Base-by-base conservation (phyloP, 92 coral and sea anemone genomes). In the Paramuricea clavata region DNA sequence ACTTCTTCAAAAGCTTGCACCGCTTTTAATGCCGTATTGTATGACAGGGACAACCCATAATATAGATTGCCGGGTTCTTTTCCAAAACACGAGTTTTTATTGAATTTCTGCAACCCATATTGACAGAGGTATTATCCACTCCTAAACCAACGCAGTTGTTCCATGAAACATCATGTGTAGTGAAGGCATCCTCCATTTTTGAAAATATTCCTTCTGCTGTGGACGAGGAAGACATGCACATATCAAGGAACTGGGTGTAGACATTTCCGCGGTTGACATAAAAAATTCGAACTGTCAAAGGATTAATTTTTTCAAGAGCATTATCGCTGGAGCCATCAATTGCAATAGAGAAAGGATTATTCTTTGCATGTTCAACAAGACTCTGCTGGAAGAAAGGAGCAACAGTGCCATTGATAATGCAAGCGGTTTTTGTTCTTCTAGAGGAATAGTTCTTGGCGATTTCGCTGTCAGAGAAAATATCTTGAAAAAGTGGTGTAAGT, bases 301-400 rank as follows among this genome's bases (percentile, higher is more conserved):
- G 91, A 82, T 88, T 87, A 82, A 88, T 88, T 75, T 88, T 82
- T 61, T 88, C 74, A 34, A 82, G 82, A 74, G 74, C 91, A 34
- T 30, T 70, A 81, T 88, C 91, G 81, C 74, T 49, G 74, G 91
- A 88, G 43, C 87, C 87, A 81, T 82, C 78, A 23, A 82, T 67
- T 31, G 74, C 64, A 44, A 69, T 86, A 49, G 91, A 82, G 50
- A 82, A 82, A 22, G 77, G 83, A 88, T 73, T 49, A 70, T 88
- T 86, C 76, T 88, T 88, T 82, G 70, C 80, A 80, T 81, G 44
- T 22, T 56, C 91, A 22, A 88, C 91, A 81, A 88, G 83, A 82
- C 81, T 82, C 77, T 88, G 83, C 71, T 88, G 80, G 91, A 82
- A 88, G 81, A 72, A 87, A 73, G 91, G 91, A 34, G 91, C 87